Conservation (phyloP, 1,140 invertebrate genomes). For the Saccostrea echinata region DNA sequence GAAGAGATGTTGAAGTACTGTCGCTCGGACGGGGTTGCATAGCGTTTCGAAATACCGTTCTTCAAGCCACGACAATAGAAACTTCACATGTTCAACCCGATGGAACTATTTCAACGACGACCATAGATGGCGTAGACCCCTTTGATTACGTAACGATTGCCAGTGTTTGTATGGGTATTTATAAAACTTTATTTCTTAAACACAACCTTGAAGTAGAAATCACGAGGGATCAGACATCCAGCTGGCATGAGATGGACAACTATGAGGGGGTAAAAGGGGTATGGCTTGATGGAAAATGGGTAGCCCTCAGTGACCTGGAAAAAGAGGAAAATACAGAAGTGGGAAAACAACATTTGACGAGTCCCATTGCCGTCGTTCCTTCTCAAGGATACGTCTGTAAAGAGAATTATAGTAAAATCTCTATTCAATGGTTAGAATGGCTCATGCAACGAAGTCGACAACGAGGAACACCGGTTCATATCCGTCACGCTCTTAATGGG, state of each 20-base stretch:
- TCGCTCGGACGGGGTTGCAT: conserved; percentile 42
- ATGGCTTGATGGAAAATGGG: conserved; percentile 16
- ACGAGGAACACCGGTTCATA: neutral
- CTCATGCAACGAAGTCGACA: conserved; percentile 41
- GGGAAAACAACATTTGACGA: conserved; percentile 39
- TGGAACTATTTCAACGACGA: conserved; percentile 16
- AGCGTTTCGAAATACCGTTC: conserved; percentile 45
- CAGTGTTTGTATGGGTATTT: conserved; percentile 45
- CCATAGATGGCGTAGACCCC: conserved; percentile 45
- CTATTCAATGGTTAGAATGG: conserved; percentile 52
- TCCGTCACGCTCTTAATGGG: conserved; percentile 50
- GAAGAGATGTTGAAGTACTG: conserved; percentile 51
- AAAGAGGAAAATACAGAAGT: neutral
- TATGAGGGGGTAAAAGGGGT: conserved; percentile 15
- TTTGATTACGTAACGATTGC: conserved; percentile 53
- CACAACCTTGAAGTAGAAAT: conserved; percentile 41
- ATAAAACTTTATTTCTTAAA: conserved; percentile 44
- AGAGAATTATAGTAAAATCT: conserved; percentile 43
- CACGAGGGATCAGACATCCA: conserved; percentile 32
- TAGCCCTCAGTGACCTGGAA: neutral
- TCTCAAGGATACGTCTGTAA: conserved; percentile 41
- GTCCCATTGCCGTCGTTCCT: conserved; percentile 48
- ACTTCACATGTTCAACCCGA: neutral
- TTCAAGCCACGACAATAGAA: conserved; percentile 42
- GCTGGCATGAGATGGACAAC: conserved; percentile 24